Evolutionary conservation across 2,888 invertebrate genomes (phyloP).

Genomic region (Metacarcinus magister): DNA sequence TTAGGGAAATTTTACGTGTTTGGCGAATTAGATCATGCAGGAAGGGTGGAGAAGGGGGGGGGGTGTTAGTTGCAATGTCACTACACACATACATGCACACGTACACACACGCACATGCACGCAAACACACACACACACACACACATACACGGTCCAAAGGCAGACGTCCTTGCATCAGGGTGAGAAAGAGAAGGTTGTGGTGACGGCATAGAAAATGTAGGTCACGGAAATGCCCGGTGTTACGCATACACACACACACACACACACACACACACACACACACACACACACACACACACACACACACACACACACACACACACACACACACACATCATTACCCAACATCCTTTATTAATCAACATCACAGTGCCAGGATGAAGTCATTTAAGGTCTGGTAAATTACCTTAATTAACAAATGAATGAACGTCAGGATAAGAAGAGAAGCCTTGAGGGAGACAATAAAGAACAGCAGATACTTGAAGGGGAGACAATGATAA

Average conservation of each 20-base stretch:
- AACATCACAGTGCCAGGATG: background rate
- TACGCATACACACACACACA: background rate
- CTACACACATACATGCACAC: too few relatives aligned
- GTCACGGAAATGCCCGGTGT: background rate
- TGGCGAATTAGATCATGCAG: background rate
- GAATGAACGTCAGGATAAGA: background rate
- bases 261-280: constrained; percentile 1
- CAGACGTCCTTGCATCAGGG: background rate
- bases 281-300: background rate
- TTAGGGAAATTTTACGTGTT: background rate
- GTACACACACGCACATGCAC: too few relatives aligned
- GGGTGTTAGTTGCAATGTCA: background rate
- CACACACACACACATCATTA: background rate
- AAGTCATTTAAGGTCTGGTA: too few relatives aligned
- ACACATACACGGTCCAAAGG: background rate
- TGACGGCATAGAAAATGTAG: background rate
- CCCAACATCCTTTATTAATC: background rate
- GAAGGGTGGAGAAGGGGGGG: background rate
- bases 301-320: background rate
- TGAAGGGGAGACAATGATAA: background rate
- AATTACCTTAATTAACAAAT: too few relatives aligned
- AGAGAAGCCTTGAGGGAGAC: background rate
- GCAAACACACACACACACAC: too few relatives aligned
- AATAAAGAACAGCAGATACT: background rate
- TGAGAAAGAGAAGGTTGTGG: background rate